A percentile compares a stretch with the other conserved stretches of the same genome.
These are phyloP conservation scores for Sander lucioperca DNA, from an alignment of 2,113 vertebrate species.

Conservation along the genomic window DNA sequence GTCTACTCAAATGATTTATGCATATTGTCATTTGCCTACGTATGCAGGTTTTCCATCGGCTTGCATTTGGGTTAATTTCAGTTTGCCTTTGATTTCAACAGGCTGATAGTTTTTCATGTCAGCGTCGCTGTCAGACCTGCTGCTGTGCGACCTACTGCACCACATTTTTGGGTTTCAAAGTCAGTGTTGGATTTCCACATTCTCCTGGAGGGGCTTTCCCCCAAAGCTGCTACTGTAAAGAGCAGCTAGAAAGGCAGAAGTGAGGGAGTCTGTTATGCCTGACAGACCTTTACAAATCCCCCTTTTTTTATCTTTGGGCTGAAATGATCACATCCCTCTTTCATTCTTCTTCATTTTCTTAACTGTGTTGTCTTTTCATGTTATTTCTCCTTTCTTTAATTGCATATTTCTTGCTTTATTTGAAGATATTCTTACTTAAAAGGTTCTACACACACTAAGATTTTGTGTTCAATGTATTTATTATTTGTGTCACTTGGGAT, in stretches of 20 bases:
- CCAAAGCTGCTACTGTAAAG: slow-evolving; percentile 14
- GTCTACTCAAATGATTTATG: neutral
- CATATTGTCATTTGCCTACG: too few species aligned
- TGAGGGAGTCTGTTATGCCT: neutral
- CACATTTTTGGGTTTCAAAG: slow-evolving; percentile 15
- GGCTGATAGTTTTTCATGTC: neutral
- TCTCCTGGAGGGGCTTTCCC: slow-evolving; percentile 11
- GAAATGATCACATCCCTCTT: neutral
- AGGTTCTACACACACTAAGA: neutral
- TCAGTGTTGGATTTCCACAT: slow-evolving; percentile 1
- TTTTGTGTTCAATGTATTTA: neutral
- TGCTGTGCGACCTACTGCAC: neutral
- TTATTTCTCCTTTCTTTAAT: neutral
- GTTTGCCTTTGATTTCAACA: neutral
- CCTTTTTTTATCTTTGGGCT: neutral
- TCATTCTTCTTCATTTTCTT: neutral
- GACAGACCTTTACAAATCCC: slow-evolving; percentile 28
- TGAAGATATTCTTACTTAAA: neutral
- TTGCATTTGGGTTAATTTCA: neutral
- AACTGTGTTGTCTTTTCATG: neutral
- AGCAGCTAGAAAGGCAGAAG: slow-evolving; percentile 21
- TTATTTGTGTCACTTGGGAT: neutral
- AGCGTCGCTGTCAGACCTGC: neutral
- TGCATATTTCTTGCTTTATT: neutral
- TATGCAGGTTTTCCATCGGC: neutral